Conservation (phyloP, 2,888 invertebrate genomes). For the Ferrisia virgata region DNA sequence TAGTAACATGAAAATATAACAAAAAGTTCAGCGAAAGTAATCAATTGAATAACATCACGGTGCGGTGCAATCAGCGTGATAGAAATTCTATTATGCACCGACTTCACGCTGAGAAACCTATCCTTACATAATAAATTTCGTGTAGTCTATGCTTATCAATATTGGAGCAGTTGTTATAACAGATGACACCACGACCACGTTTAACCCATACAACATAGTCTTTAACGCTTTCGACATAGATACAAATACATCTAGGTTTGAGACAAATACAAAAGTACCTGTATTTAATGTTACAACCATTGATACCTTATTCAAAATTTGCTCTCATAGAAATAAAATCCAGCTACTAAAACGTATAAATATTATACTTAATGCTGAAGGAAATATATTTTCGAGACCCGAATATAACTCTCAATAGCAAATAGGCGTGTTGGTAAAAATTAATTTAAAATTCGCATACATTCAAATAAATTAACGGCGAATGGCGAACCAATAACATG, state of each 20-base stretch:
- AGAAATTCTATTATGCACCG: not conserved
- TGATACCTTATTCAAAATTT: no score
- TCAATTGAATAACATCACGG: constrained; percentile 5
- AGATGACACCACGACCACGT: not conserved
- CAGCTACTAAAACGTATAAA: no score
- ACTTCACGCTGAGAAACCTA: not conserved
- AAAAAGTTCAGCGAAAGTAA: not conserved
- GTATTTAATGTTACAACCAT: no score
- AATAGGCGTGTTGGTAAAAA: constrained; percentile 12
- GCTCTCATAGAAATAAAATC: no score
- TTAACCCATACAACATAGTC: not conserved
- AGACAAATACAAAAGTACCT: not conserved
- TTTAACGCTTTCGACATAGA: not conserved
- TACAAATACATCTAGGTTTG: not conserved
- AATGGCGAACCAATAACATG: not conserved
- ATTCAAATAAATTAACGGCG: not conserved
- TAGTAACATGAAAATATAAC: not conserved
- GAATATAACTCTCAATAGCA: not conserved
- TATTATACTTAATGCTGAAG: no score
- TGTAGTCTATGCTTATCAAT: constrained; percentile 13
- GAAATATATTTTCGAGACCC: not conserved
- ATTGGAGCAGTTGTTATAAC: not conserved
- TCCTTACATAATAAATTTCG: not conserved
- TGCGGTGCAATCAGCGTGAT: not conserved
- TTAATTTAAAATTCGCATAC: constrained; percentile 23